Percentiles rank a stretch among this genome's conserved stretches.
phyloP scores from a whole-genome alignment of 2,888 invertebrate species.

The Leptogaster cylindrica region DNA sequence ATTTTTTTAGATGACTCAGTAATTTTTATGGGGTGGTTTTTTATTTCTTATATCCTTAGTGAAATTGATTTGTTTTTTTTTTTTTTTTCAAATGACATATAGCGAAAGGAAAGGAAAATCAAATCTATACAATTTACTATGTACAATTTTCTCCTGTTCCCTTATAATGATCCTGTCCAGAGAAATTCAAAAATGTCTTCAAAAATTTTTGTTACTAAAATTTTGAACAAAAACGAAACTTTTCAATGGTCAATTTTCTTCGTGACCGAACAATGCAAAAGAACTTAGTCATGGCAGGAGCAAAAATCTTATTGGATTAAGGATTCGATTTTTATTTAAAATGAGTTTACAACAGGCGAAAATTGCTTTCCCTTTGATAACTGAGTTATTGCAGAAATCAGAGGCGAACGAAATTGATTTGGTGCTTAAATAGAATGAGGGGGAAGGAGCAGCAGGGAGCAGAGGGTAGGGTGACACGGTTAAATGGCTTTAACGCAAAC shows the following conservation, averaged over 20 bases:
- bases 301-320: constrained; percentile 14
- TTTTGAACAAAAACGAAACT: neutral
- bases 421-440: neutral
- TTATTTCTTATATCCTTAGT: neutral
- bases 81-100: too few species aligned
- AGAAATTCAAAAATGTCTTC: constrained; percentile 2
- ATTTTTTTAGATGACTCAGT: too few species aligned
- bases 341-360: neutral
- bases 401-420: constrained; percentile 11
- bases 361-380: constrained; percentile 10
- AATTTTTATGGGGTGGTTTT: too few species aligned
- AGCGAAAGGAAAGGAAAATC: constrained; percentile 17
- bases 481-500: neutral
- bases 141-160: neutral
- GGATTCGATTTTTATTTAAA: constrained; percentile 18
- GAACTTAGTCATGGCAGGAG: neutral
- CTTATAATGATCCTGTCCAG: too few species aligned
- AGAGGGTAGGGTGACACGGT: too few species aligned
- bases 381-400: constrained; percentile 10
- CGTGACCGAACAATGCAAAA: constrained; percentile 22
- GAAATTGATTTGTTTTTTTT: too few species aligned
- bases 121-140: too few species aligned
- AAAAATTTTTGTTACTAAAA: too few species aligned
- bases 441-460: neutral
- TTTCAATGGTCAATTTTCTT: constrained; percentile 38